These are phyloP conservation scores for Eueremaeus valkanovi DNA, from an alignment of 2,888 invertebrate genomes.

Conservation along the genomic window DNA sequence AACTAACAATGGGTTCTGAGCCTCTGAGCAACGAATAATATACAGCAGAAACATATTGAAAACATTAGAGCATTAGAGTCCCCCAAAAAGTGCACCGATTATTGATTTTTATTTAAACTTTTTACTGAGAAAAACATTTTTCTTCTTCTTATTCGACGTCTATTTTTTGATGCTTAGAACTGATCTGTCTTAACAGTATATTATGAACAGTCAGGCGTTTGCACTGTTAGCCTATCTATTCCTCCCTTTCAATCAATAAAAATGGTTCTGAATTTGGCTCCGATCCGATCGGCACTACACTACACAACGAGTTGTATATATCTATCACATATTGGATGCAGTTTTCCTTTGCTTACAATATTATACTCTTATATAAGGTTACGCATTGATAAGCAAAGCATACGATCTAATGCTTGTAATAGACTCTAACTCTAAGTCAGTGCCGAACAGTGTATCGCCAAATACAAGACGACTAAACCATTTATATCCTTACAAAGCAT, in stretches of 20 bases:
- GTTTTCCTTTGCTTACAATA: not conserved
- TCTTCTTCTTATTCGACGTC: not conserved
- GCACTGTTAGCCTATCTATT: constrained; percentile 23
- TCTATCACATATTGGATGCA: not conserved
- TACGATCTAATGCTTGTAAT: constrained; percentile 7
- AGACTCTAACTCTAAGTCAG: no score
- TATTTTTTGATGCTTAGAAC: constrained; percentile 21
- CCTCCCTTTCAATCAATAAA: constrained; percentile 35
- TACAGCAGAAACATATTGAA: constrained; percentile 16
- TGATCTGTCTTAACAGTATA: constrained; percentile 15
- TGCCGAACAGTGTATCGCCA: constrained; percentile 12
- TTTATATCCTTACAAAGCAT: constrained; percentile 14
- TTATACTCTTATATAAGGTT: constrained; percentile 6
- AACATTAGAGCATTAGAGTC: constrained; percentile 22
- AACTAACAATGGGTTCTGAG: not conserved
- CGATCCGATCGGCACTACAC: constrained; percentile 10
- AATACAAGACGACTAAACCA: not conserved
- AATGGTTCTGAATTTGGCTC: constrained; percentile 17
- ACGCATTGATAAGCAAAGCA: constrained; percentile 23
- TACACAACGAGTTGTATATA: not conserved
- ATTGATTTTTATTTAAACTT: constrained; percentile 32
- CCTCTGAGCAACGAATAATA: not conserved
- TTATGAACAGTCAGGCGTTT: constrained; percentile 4
- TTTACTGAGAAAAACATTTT: constrained; percentile 5
- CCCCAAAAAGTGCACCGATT: not conserved